Evolutionary conservation across 2,113 vertebrate genomes (phyloP).

Genomic region (Lipotes vexillifer): DNA sequence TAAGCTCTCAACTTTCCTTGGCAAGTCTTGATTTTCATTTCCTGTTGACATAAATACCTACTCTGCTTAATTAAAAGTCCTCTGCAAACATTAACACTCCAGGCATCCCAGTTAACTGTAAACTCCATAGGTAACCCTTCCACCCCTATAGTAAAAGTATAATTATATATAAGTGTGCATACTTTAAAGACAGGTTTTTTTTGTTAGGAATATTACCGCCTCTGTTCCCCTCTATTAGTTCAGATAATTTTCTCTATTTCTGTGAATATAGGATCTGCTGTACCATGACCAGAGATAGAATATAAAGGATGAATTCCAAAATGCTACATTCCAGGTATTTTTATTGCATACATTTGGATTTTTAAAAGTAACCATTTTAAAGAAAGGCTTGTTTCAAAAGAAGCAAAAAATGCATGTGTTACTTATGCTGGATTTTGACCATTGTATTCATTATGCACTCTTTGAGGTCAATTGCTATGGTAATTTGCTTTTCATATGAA

Average conservation of each 20-base stretch:
- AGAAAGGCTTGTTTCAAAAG: conserved; percentile 53
- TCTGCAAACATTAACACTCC: neutral
- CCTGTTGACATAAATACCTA: conserved; percentile 50
- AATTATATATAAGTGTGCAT: neutral
- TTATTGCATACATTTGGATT: neutral
- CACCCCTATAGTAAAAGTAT: neutral
- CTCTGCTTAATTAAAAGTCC: conserved; percentile 62
- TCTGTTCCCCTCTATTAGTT: neutral
- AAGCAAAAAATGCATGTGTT: neutral
- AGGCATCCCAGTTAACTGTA: neutral
- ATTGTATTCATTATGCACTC: conserved; percentile 19
- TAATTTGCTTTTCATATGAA: conserved; percentile 58
- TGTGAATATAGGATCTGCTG: neutral
- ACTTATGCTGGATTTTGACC: neutral
- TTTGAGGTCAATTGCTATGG: conserved; percentile 40
- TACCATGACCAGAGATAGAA: neutral
- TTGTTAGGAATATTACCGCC: neutral
- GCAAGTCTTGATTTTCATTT: conserved; percentile 45
- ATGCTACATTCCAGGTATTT: neutral
- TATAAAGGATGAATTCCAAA: conserved; percentile 4
- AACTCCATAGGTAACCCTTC: neutral
- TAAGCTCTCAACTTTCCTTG: conserved; percentile 37
- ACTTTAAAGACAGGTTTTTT: neutral
- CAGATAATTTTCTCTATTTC: neutral
- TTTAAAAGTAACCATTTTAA: conserved; percentile 15